A percentile compares a stretch with the other conserved stretches of the same genome.
Conservation (phyloP, 2,888 invertebrate genomes). For the Zele albiditarsus region DNA sequence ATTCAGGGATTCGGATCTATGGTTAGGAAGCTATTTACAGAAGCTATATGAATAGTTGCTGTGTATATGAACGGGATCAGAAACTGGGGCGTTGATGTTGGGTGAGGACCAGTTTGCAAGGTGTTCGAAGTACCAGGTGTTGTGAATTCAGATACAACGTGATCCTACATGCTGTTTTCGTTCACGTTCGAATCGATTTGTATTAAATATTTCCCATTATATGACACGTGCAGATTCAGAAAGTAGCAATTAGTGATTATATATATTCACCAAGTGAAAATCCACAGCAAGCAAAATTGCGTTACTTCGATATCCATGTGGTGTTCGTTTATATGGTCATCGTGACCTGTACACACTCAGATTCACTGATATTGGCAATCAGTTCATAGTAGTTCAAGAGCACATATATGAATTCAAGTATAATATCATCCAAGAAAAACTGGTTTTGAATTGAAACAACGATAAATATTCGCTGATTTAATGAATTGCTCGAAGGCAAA, state of each 20-base stretch:
- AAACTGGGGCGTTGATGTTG: slow-evolving; percentile 6
- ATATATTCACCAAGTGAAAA: neutral
- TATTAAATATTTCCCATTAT: no score
- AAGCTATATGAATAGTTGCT: neutral
- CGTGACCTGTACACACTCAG: neutral
- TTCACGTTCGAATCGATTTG: no score
- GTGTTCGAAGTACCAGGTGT: slow-evolving; percentile 37
- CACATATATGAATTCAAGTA: neutral
- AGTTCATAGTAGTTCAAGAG: neutral
- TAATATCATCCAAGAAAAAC: neutral
- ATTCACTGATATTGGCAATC: neutral
- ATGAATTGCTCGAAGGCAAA: neutral
- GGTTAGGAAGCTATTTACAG: neutral
- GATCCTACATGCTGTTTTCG: slow-evolving; percentile 2
- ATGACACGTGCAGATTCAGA: no score
- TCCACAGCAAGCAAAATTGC: neutral
- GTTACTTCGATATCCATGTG: neutral
- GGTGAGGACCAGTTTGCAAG: slow-evolving; percentile 45
- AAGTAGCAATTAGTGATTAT: no score
- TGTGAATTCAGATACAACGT: neutral
- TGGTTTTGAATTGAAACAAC: neutral
- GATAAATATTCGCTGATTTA: neutral
- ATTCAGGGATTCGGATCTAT: neutral
- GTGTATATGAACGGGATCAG: neutral
- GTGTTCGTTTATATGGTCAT: neutral